These are phyloP conservation scores for Melanotaenia nigrans DNA, from an alignment of 2,797 vertebrate species.

Conservation along the genomic window DNA sequence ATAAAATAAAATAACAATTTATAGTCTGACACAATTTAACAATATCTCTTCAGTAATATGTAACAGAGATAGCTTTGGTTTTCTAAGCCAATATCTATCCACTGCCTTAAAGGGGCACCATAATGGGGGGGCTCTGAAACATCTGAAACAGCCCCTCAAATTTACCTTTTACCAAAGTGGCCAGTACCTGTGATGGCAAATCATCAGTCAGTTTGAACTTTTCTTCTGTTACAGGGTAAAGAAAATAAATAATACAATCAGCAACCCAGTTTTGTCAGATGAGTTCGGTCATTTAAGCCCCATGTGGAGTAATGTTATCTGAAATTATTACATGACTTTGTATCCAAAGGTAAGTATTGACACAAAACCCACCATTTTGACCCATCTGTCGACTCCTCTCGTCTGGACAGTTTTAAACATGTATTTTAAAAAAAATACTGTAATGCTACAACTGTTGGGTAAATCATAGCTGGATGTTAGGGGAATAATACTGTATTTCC, in stretches of 20 bases:
- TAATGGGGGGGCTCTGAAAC: too few species aligned
- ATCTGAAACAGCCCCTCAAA: neutral
- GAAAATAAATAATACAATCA: neutral
- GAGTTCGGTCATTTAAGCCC: slow-evolving; percentile 24
- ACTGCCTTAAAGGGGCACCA: too few species aligned
- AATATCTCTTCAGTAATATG: too few species aligned
- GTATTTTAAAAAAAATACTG: slow-evolving; percentile 1
- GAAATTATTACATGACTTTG: slow-evolving; percentile 48
- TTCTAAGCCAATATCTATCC: too few species aligned
- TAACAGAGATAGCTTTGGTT: too few species aligned
- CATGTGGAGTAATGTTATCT: slow-evolving; percentile 37
- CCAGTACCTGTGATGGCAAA: neutral
- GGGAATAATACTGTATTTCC: slow-evolving; percentile 10
- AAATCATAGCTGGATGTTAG: slow-evolving; percentile 18
- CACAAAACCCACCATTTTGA: slow-evolving; percentile 37
- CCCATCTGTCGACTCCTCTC: slow-evolving; percentile 46
- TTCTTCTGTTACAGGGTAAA: neutral
- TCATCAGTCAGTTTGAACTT: neutral
- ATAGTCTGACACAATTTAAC: too few species aligned
- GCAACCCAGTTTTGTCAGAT: neutral
- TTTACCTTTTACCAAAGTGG: neutral
- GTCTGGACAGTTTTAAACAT: neutral
- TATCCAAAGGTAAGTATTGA: slow-evolving; percentile 43
- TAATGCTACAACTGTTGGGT: slow-evolving; percentile 1
- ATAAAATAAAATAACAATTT: too few species aligned